Evolutionary conservation across 1,140 invertebrate genomes (phyloP), one percentile per base, ranked within the genome.

Genomic region (Aphidius ervi): DNA sequence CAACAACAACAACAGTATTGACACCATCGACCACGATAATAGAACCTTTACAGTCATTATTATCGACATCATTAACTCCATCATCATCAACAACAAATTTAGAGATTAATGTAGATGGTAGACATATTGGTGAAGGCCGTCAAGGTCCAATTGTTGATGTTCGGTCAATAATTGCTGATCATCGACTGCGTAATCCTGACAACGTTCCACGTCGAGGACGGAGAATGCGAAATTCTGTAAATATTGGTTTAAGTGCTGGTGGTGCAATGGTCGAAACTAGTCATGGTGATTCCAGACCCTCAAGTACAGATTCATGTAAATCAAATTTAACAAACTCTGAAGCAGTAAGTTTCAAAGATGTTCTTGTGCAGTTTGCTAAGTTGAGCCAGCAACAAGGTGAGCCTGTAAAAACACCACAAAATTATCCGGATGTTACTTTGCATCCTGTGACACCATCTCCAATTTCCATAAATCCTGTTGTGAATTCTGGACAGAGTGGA

Each of bases 161-260:
- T 9, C 85, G 88, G 69, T 88, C 90, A 5, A 88, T 93, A 56
- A 93, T 93, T 68, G 90, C 89, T 2, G 89, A 92, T 74, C 90
- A 92, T 69, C 83, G 89, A 62, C 85, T 89, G 50, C 80, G 86
- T 63, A 87, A 90, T 74, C 88, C 88, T 0, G 87, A 89, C 65
- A 78, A 82, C 7, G 86, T 88, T 1, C 88, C 88, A 61, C n/a
- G 60, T 47, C 75, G 80, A 56, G 78, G 79, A 20, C 73, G 80
- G 42, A 71, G 80, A 64, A 75, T 80, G 70, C 70, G 74, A 41
- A 79, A 78, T 69, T 79, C 75, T 5, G 78, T 80, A 5, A 77
- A 78, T 46, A 68, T 78, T 16, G 72, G 70, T 43, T 70, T 76
- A 4, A 72, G 76, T 20, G 70, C 76, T 42, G 78, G 75, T 40